phyloP scores from a whole-genome alignment of 2,888 invertebrate species.

The Iselma pallidipennis region DNA sequence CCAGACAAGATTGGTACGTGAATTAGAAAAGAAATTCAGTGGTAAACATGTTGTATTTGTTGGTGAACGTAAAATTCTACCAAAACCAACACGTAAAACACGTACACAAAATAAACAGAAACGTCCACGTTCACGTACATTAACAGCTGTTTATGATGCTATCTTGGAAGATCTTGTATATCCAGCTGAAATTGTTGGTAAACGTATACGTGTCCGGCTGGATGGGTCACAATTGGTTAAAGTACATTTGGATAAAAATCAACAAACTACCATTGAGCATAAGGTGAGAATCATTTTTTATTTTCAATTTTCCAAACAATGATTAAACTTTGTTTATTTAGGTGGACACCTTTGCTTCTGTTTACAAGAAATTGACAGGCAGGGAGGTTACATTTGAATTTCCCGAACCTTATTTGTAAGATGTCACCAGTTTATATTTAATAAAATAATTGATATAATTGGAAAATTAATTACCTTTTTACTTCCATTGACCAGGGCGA shows the following conservation, averaged over 20 bases:
- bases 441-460: slow-evolving; percentile 35
- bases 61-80: slow-evolving; percentile 96
- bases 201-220: slow-evolving; percentile 92
- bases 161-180: slow-evolving; percentile 97
- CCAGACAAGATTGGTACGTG: slow-evolving; percentile 93
- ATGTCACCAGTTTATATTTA: slow-evolving; percentile 50
- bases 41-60: slow-evolving; percentile 98
- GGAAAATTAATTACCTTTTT: background rate
- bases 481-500: background rate
- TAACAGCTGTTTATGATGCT: slow-evolving; percentile 97
- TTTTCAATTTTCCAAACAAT: slow-evolving; percentile 3
- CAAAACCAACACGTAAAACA: slow-evolving; percentile 96
- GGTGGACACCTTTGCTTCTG: slow-evolving; percentile 97
- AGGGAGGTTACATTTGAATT: slow-evolving; percentile 99
- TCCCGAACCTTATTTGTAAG: slow-evolving; percentile 95
- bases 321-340: slow-evolving; percentile 55
- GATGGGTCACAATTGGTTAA: slow-evolving; percentile 97
- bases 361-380: slow-evolving; percentile 99
- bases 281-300: slow-evolving; percentile 68
- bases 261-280: slow-evolving; percentile 99
- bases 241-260: slow-evolving; percentile 97
- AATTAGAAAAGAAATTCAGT: slow-evolving; percentile 99
- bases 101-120: slow-evolving; percentile 77
- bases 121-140: slow-evolving; percentile 80
- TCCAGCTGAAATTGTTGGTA: slow-evolving; percentile 99